Base-by-base conservation (phyloP, 2,797 vertebrate genomes). In the Fratercula arctica region DNA sequence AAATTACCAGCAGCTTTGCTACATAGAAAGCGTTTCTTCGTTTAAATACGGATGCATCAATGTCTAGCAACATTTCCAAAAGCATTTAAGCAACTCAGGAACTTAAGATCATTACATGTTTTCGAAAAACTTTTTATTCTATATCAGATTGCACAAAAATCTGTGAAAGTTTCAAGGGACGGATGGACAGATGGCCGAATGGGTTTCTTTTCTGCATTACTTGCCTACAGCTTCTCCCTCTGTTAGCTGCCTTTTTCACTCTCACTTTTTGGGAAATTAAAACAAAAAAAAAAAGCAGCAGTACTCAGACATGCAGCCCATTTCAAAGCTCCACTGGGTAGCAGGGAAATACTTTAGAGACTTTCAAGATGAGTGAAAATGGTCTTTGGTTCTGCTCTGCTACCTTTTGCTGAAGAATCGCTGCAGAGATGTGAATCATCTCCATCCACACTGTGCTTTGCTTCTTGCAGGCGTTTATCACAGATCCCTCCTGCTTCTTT, bases 331-430 rank as follows among this genome's bases (percentile, higher is more conserved):
- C 91, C 50, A 51, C 90, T 91, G 96, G 72, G 85, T 74, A 96
- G 89, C 89, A 95, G 64, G 46, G 82, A 92, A 96, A 97, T 94
- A 95, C 95, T 95, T 95, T 75, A 84, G 95, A 96, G 35, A 35
- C 35, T 35, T 97, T 94, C 93, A 96, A 96, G 92, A 95, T 8
- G 51, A 96, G 85, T 77, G 90, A 94, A 97, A 97, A 96, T 91
- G 92, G 88, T 93, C 93, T 96, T 95, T 95, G 92, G 96, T 97
- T 97, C 95, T 97, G 96, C 95, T 96, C 96, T 90, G 94, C 92
- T 97, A 97, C 95, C 89, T 97, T 97, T 97, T 97, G 96, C 95
- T 96, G 95, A 97, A 97, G 95, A 97, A 95, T 97, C 95, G 95
- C 94, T 96, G 95, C 94, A 94, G 95, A 96, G 96, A 96, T 0